phyloP scores from a whole-genome alignment of 2,113 vertebrate genomes.

The Pygoscelis adeliae region DNA sequence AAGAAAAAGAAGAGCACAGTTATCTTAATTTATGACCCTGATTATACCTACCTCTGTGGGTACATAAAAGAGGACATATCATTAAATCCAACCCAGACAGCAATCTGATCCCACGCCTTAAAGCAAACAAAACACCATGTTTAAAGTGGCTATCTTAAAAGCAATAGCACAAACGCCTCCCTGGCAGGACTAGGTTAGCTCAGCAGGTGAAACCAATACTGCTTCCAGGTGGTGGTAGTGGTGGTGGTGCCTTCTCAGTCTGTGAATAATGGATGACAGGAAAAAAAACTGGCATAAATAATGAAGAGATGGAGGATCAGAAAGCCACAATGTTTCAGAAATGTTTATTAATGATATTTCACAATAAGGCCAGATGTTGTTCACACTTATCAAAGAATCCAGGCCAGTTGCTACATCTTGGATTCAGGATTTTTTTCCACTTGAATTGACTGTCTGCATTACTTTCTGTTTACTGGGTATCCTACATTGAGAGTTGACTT shows the following conservation, averaged over 20 bases:
- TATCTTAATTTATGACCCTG: neutral
- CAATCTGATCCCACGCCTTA: neutral
- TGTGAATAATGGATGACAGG: neutral
- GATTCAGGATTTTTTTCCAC: neutral
- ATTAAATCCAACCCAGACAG: neutral
- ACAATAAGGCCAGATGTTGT: neutral
- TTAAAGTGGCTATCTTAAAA: rapidly evolving
- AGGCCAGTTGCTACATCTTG: neutral
- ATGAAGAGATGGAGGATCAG: neutral
- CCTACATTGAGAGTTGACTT: too few species aligned
- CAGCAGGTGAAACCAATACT: neutral
- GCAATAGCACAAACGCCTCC: rapidly evolving
- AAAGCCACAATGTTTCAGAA: rapidly evolving
- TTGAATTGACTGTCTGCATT: neutral
- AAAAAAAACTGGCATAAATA: rapidly evolving
- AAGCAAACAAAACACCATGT: rapidly evolving
- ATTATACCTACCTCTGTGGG: neutral
- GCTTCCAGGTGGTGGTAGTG: neutral
- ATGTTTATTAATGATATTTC: neutral
- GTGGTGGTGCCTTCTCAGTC: neutral
- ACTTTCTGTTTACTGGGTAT: neutral
- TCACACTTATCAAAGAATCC: neutral
- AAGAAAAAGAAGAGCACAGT: rapidly evolving
- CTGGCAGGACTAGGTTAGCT: neutral
- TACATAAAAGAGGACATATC: rapidly evolving